phyloP scores from a whole-genome alignment of 2,888 invertebrate species.

The Epiblema foenella region DNA sequence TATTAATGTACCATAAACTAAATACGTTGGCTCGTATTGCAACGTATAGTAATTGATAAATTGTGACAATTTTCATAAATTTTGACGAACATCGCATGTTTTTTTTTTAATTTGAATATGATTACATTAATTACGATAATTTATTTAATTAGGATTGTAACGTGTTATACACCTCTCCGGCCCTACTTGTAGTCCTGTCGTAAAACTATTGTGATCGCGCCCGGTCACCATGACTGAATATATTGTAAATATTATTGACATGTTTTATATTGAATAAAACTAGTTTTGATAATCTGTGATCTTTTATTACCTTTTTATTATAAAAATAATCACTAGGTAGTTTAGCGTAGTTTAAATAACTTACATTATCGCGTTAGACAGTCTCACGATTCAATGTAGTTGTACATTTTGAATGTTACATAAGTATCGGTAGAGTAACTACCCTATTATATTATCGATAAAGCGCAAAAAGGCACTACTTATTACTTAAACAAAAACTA shows the following conservation, averaged over 20 bases:
- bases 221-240: constrained; percentile 78
- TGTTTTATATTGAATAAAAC: constrained; percentile 78
- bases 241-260: constrained; percentile 76
- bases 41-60: not conserved
- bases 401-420: constrained; percentile 15
- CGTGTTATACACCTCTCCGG: constrained; percentile 9
- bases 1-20: not conserved
- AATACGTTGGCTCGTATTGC: not conserved
- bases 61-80: not conserved
- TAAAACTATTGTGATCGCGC: constrained; percentile 55
- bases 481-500: constrained; percentile 17
- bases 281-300: constrained; percentile 63
- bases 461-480: constrained; percentile 20
- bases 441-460: not conserved
- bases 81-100: not conserved
- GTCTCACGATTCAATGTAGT: constrained; percentile 13
- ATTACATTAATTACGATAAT: constrained; percentile 16
- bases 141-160: constrained; percentile 7
- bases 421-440: not conserved
- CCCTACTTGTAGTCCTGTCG: constrained; percentile 26
- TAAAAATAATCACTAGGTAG: constrained; percentile 23
- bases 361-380: constrained; percentile 19
- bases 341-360: constrained; percentile 32
- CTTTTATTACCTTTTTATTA: constrained; percentile 30
- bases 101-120: not conserved